phyloP scores from a whole-genome alignment of 2,797 vertebrate genomes.

The Austrolebias charrua region DNA sequence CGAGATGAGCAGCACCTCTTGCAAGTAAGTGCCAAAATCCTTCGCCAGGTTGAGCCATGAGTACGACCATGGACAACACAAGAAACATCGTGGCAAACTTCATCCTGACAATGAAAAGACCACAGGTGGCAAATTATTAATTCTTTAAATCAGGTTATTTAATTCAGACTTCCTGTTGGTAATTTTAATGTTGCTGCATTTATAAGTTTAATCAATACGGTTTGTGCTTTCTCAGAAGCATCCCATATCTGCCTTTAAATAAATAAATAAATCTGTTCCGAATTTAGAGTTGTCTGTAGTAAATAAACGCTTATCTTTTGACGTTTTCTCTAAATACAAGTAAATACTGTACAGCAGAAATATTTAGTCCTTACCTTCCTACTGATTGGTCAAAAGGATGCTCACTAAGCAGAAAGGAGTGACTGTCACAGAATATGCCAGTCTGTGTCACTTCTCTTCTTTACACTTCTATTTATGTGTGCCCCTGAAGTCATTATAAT shows the following conservation, averaged over 20 bases:
- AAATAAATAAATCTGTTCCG: too few relatives aligned
- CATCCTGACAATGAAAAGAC: background rate
- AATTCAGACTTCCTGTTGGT: background rate
- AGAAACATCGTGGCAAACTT: background rate
- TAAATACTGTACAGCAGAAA: background rate
- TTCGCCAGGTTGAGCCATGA: background rate
- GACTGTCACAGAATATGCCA: too few relatives aligned
- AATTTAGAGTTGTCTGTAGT: too few relatives aligned
- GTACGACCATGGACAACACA: conserved; percentile 1
- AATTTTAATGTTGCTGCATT: too few relatives aligned
- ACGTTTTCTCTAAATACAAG: background rate
- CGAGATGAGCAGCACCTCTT: too few relatives aligned
- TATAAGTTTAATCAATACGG: too few relatives aligned
- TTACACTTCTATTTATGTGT: too few relatives aligned
- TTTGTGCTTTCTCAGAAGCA: too few relatives aligned
- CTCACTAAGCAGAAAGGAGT: background rate
- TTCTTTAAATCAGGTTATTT: background rate
- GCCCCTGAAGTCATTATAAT: too few relatives aligned
- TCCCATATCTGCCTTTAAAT: too few relatives aligned
- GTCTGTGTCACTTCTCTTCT: too few relatives aligned
- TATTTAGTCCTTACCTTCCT: background rate
- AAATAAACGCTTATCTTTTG: background rate
- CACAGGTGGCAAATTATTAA: background rate
- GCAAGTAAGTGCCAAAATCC: too few relatives aligned
- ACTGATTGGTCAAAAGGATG: background rate